Percentiles rank a stretch among this genome's conserved stretches.
These are phyloP conservation scores for Eupeodes corollae DNA, from an alignment of 1,140 invertebrate genomes.

Conservation along the genomic window DNA sequence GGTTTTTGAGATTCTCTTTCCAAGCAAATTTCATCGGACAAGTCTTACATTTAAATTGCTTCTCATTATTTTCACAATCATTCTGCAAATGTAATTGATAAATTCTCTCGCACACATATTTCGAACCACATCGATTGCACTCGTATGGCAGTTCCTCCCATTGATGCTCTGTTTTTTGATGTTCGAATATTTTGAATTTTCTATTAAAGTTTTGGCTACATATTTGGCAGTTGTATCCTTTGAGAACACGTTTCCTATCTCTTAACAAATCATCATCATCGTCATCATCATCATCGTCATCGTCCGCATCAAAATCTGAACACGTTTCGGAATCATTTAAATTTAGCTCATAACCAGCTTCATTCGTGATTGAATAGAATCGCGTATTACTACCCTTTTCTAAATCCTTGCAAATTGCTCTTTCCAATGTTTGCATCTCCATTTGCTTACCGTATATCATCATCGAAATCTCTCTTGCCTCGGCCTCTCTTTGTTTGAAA, in stretches of 20 bases:
- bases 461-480: too few species aligned
- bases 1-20: conserved; percentile 17
- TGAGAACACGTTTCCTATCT: too few species aligned
- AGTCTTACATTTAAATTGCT: conserved; percentile 17
- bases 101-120: conserved; percentile 16
- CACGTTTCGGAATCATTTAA: conserved; percentile 25
- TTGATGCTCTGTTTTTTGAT: conserved; percentile 21
- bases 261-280: background rate
- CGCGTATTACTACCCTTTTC: too few species aligned
- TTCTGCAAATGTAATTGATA: conserved; percentile 15
- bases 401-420: too few species aligned
- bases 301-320: background rate
- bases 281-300: conserved; percentile 15
- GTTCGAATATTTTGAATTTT: conserved; percentile 18
- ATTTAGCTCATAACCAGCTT: conserved; percentile 19
- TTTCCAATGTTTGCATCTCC: too few species aligned
- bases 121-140: conserved; percentile 22
- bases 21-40: conserved; percentile 26
- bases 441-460: too few species aligned
- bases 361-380: conserved; percentile 23
- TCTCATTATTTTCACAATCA: conserved; percentile 18
- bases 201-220: conserved; percentile 18
- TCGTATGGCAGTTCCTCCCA: conserved; percentile 21
- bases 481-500: too few species aligned
- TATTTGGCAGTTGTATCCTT: conserved; percentile 15